phyloP scores from a whole-genome alignment of 2,113 vertebrate species.

The Microtus ochrogaster region DNA sequence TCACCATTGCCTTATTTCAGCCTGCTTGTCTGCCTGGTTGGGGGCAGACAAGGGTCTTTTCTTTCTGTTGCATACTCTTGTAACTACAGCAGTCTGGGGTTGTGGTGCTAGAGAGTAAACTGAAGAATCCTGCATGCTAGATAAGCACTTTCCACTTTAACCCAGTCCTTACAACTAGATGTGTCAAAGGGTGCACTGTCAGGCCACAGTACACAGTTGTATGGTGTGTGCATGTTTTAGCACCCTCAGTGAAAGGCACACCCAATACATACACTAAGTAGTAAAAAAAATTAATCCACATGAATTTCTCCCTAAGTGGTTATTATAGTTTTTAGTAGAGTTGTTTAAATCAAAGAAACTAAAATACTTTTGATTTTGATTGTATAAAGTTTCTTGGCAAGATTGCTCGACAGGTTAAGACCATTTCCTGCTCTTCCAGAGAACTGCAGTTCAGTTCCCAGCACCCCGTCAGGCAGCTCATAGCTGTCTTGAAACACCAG shows the following conservation, averaged over 20 bases:
- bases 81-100: too few relatives aligned
- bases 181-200: neutral
- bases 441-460: neutral
- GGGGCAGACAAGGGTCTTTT: neutral
- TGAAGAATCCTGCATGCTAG: neutral
- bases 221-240: neutral
- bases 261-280: neutral
- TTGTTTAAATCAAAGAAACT: constrained; percentile 16
- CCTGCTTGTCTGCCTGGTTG: neutral
- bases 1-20: neutral
- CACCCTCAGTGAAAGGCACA: neutral
- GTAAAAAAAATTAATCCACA: neutral
- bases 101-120: neutral
- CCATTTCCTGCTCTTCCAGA: neutral
- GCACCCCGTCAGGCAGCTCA: neutral
- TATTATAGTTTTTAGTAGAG: neutral
- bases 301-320: constrained; percentile 9
- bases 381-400: constrained; percentile 6
- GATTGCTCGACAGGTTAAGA: neutral
- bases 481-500: neutral
- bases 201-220: too few relatives aligned
- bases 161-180: neutral
- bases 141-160: neutral
- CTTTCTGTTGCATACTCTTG: neutral
- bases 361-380: neutral